These are phyloP conservation scores for Trissolcus brochymenae DNA, from an alignment of 2,888 invertebrate species.

Conservation along the genomic window DNA sequence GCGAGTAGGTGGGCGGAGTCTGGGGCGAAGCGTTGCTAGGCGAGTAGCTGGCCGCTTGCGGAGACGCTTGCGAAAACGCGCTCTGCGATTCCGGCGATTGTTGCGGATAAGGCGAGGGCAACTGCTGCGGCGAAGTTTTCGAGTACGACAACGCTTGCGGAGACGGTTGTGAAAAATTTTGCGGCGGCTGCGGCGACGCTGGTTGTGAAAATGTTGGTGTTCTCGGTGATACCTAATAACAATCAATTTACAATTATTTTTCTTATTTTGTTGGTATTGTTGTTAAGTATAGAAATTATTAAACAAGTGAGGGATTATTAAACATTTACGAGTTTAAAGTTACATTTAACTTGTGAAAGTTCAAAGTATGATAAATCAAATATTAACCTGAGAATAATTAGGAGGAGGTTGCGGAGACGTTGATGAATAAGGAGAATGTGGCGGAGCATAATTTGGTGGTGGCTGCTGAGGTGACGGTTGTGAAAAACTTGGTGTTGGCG, in stretches of 20 bases:
- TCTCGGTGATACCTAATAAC: constrained; percentile 61
- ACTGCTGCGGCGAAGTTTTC: constrained; percentile 61
- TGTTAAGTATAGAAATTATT: too few species aligned
- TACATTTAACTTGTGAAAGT: too few species aligned
- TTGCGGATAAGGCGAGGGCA: constrained; percentile 63
- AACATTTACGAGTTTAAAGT: too few species aligned
- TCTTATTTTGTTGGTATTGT: too few species aligned
- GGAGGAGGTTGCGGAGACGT: constrained; percentile 64
- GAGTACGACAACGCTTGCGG: constrained; percentile 64
- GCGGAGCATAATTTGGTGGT: constrained; percentile 60
- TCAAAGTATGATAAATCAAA: background rate
- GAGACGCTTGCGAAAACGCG: constrained; percentile 65
- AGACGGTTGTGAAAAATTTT: constrained; percentile 62
- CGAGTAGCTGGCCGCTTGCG: constrained; percentile 60
- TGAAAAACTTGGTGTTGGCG: constrained; percentile 66
- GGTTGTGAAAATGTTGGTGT: constrained; percentile 60
- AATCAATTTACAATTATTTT: too few species aligned
- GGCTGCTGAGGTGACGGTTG: constrained; percentile 64
- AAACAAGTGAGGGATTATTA: too few species aligned
- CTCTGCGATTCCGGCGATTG: constrained; percentile 59
- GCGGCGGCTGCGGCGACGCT: constrained; percentile 72
- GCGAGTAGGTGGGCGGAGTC: constrained; percentile 61
- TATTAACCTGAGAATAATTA: constrained; percentile 62
- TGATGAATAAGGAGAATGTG: constrained; percentile 61
- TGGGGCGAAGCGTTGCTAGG: constrained; percentile 60